Conservation (phyloP, 2,888 invertebrate species). For the Hoplodrina ambigua region DNA sequence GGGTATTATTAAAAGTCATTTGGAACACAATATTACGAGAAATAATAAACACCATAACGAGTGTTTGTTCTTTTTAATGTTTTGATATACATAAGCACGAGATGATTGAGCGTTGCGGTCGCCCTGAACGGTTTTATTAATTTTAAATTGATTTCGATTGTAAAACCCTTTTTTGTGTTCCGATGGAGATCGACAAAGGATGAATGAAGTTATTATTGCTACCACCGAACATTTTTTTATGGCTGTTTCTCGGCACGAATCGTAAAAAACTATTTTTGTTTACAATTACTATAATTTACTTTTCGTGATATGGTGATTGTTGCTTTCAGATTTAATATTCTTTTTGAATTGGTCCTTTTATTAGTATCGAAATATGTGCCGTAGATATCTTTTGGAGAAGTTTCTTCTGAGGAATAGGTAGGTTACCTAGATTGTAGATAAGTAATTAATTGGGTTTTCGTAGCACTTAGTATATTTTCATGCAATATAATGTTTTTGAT, state of each 20-base stretch:
- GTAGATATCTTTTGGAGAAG: neutral
- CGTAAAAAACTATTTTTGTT: conserved; percentile 63
- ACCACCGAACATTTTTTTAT: conserved; percentile 60
- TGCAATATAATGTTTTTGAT: too few species aligned
- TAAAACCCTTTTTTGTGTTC: conserved; percentile 67
- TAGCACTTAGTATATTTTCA: too few species aligned
- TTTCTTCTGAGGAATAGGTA: neutral
- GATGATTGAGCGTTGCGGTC: conserved; percentile 73
- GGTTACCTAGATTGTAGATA: neutral
- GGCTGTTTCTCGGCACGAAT: conserved; percentile 47
- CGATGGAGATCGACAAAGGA: conserved; percentile 62
- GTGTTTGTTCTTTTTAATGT: conserved; percentile 71
- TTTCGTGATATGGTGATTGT: conserved; percentile 42
- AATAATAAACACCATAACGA: conserved; percentile 73
- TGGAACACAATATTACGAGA: conserved; percentile 68
- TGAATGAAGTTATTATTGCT: conserved; percentile 74
- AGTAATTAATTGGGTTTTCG: neutral
- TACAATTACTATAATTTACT: conserved; percentile 56
- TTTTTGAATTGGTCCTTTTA: conserved; percentile 10
- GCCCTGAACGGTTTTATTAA: conserved; percentile 72
- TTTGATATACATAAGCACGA: conserved; percentile 65
- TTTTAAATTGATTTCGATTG: conserved; percentile 73
- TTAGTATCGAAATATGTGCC: neutral
- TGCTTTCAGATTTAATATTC: conserved; percentile 14
- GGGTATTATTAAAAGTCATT: conserved; percentile 77